Percentiles rank a stretch among this genome's conserved stretches.
These are phyloP conservation scores for Catamblyrhynchus diadema DNA, from an alignment of 2,797 vertebrate genomes.

Conservation along the genomic window DNA sequence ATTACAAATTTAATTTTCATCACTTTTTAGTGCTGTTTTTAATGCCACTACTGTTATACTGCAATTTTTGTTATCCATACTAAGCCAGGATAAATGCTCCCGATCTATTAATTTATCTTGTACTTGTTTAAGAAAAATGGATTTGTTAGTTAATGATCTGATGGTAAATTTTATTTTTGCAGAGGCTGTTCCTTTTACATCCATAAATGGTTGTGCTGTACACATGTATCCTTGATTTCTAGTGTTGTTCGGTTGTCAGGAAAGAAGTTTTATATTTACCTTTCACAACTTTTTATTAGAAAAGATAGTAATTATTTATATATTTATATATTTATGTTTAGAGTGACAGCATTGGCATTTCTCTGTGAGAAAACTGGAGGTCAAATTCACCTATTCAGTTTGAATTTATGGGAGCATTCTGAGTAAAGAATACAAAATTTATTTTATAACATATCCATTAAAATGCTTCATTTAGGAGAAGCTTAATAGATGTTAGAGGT, in stretches of 20 bases:
- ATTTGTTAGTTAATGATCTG: not conserved
- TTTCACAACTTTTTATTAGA: not conserved
- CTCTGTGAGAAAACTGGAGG: not conserved
- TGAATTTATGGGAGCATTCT: not conserved
- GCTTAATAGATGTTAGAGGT: not conserved
- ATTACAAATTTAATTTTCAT: not conserved
- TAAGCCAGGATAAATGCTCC: not conserved
- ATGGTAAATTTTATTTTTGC: slow-evolving; percentile 65
- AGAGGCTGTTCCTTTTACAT: slow-evolving; percentile 73
- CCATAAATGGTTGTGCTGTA: slow-evolving; percentile 72
- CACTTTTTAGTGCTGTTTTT: not conserved
- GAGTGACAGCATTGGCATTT: not conserved
- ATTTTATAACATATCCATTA: not conserved
- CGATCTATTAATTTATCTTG: not conserved
- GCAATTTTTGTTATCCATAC: not conserved
- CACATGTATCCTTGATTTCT: slow-evolving; percentile 75
- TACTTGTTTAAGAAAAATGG: not conserved
- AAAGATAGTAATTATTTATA: not conserved
- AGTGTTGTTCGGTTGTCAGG: not conserved
- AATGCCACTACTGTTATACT: not conserved
- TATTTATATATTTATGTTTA: not conserved
- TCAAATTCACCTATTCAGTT: not conserved
- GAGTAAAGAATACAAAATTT: not conserved
- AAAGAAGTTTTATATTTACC: not conserved
- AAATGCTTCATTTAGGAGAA: not conserved